Base-by-base conservation (phyloP, 2,888 invertebrate species). In the Leptinotarsa haldemani region DNA sequence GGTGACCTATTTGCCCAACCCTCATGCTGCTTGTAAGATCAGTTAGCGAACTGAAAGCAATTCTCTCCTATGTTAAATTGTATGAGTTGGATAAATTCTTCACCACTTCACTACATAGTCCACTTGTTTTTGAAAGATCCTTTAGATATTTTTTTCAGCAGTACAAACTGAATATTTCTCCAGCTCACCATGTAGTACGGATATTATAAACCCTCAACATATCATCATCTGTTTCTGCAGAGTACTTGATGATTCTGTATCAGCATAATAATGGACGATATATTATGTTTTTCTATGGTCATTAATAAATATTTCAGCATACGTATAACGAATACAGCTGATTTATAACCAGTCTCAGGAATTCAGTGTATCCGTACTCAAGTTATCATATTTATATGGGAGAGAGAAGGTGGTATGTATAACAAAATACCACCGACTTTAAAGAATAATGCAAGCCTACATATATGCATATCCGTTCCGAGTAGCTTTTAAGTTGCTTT, bases 221-320 rank as follows among this genome's bases (percentile, higher is more conserved):
- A 61, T 61, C 65, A 65, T 47, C 69, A 69, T 65, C 69, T 73
- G 69, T 46, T 69, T 48, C 52, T 46, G 65, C n/a, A 73, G 69
- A 58, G 65, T 30, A 58, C 22, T 52, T 53, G 46, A 65, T 63
- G 69, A 69, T 63, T 75, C 65, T 65, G 68, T 71, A 71, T 74
- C 70, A 61, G 46, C 20, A 70, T 71, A 74, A 73, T 77, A 75
- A 77, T 75, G 75, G 69, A 66, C 75, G 70, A 77, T 76, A 76
- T 76, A 74, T 75, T 73, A 77, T 74, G 64, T 71, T 74, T 76
- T 74, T 75, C 69, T 70, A 70, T 64, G 74, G 71, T 77, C 78
- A 78, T 78, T 78, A 78, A 78, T 78, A 78, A 78, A 77, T 78
- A 78, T 77, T 77, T 77, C 78, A 74, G 73, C 75, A 70, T 76